Evolutionary conservation across 2,888 invertebrate genomes (phyloP), one percentile per base, ranked within the genome.

Genomic region (Anthrax anthrax): DNA sequence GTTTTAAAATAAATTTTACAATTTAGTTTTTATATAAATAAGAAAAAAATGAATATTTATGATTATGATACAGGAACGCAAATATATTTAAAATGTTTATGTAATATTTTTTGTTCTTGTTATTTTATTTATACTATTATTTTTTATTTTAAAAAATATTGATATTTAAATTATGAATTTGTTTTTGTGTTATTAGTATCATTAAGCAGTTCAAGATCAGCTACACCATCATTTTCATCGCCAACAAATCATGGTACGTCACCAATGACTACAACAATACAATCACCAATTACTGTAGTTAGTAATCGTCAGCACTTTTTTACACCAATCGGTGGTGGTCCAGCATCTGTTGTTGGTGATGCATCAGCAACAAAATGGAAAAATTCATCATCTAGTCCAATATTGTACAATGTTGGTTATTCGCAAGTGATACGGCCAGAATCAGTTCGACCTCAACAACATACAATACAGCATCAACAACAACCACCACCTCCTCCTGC

Each of bases 141-240:
- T n/a, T 9, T 27, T 2, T 18, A 17, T 12, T n/a, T 39, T 32
- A 17, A 36, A 23, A 32, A n/a, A 23, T 10, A 2, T 38, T 10
- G 38, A 34, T 18, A 38, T 41, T 34, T 39, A 6, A 34, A 29
- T 44, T 47, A 32, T 32, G 39, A 42, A 38, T 47, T 39, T 13
- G 47, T 18, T 43, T 38, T 40, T 51, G 54, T 53, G 57, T 43
- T n/a, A 39, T 18, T 51, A 85, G 92, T 94, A 56, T 94, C 92
- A 14, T 72, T 95, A 57, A 89, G 92, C 56, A 91, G 90, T 65
- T 92, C 94, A 16, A 79, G 92, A 50, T 91, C 94, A 37, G 90
- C 88, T 44, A 91, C 92, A 43, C 92, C 92, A 42, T 88, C 90
- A 36, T 90, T 87, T 62, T 85, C 88, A 38, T 80, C 82, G 43